These are phyloP conservation scores for Panthera leo DNA, from an alignment of 2,113 vertebrate genomes.

Conservation along the genomic window DNA sequence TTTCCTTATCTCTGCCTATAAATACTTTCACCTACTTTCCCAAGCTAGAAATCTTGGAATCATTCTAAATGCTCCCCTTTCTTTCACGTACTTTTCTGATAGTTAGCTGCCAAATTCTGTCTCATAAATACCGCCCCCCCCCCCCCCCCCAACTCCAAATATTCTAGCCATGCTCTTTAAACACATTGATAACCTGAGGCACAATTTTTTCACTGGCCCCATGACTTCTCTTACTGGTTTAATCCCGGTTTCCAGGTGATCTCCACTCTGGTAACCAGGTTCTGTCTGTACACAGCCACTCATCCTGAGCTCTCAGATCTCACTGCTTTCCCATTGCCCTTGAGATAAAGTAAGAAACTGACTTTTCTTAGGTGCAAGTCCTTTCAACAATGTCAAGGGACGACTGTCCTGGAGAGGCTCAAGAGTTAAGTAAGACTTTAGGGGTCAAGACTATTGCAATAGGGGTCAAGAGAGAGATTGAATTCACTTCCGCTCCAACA, in stretches of 20 bases:
- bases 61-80: neutral
- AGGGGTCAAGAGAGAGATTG: neutral
- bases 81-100: neutral
- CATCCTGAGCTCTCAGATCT: neutral
- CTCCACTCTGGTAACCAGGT: too few species aligned
- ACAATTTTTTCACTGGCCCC: neutral
- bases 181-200: neutral
- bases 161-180: neutral
- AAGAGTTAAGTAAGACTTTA: neutral
- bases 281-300: too few species aligned
- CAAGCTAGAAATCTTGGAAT: neutral
- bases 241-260: neutral
- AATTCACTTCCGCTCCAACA: neutral
- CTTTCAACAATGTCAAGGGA: neutral
- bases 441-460: neutral
- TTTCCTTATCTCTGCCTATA: slow-evolving; percentile 21
- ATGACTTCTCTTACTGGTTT: neutral
- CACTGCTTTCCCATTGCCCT: neutral
- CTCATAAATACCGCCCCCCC: neutral
- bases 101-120: neutral
- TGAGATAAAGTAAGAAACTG: neutral
- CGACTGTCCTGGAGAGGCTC: too few species aligned
- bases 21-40: neutral
- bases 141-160: fast-evolving
- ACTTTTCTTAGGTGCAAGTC: neutral